Conservation (phyloP, 2,113 vertebrate genomes). For the Rhagologus leucostigma region DNA sequence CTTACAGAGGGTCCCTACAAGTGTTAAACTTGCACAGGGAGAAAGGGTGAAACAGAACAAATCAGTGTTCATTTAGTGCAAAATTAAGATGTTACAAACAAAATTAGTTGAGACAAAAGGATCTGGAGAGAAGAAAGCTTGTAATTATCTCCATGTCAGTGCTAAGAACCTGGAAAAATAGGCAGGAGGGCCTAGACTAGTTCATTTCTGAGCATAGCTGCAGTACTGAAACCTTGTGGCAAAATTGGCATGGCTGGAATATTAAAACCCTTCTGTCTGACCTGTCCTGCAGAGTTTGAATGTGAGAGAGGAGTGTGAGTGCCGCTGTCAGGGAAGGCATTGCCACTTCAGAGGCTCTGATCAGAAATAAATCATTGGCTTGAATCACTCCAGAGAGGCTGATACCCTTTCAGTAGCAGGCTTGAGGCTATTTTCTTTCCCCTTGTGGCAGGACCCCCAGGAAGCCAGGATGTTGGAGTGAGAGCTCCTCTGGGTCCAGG, state of each 20-base stretch:
- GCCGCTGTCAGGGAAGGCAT: background rate
- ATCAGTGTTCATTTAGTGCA: background rate
- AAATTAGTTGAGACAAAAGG: background rate
- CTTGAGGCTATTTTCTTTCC: background rate
- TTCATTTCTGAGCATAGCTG: background rate
- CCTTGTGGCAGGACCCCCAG: background rate
- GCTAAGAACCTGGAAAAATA: background rate
- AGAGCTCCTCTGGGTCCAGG: too few relatives aligned
- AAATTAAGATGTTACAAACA: background rate
- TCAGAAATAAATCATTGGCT: background rate
- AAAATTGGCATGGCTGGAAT: background rate
- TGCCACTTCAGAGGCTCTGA: background rate
- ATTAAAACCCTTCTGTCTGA: background rate
- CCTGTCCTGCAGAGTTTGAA: background rate
- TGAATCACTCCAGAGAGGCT: background rate
- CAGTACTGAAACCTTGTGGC: background rate
- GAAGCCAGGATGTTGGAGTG: too few relatives aligned
- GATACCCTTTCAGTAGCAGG: background rate
- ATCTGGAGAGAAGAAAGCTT: background rate
- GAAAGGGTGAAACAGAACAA: background rate
- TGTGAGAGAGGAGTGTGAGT: background rate
- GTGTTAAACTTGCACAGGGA: background rate
- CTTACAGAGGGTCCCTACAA: too few relatives aligned
- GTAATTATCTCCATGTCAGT: background rate
- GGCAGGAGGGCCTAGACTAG: background rate